These are phyloP conservation scores for Volucella zonaria DNA, from an alignment of 2,888 invertebrate genomes.

Conservation along the genomic window DNA sequence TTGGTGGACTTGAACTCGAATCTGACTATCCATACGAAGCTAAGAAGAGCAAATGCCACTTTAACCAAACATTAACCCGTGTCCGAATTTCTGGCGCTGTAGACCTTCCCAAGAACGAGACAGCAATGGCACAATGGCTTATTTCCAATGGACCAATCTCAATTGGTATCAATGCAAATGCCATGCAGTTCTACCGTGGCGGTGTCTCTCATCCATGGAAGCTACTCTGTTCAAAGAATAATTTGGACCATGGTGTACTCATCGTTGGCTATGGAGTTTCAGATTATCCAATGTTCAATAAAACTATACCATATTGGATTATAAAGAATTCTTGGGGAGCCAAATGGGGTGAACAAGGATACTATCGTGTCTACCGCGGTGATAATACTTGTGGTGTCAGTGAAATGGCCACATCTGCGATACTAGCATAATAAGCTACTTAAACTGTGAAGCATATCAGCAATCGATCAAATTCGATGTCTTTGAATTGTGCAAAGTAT, in stretches of 20 bases:
- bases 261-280: constrained; percentile 94
- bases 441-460: constrained; percentile 7
- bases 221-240: constrained; percentile 89
- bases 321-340: constrained; percentile 97
- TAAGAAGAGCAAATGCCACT: constrained; percentile 89
- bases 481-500: constrained; percentile 21
- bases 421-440: constrained; percentile 82
- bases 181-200: constrained; percentile 97
- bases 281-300: constrained; percentile 92
- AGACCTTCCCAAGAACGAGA: constrained; percentile 94
- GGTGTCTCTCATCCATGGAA: constrained; percentile 97
- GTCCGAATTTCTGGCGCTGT: constrained; percentile 91
- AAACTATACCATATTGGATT: constrained; percentile 93
- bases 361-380: constrained; percentile 96
- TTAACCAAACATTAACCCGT: constrained; percentile 85
- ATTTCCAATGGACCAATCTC: constrained; percentile 95
- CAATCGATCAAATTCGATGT: constrained; percentile 39
- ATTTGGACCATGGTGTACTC: constrained; percentile 96
- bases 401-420: constrained; percentile 93
- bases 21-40: constrained; percentile 96
- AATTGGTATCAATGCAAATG: constrained; percentile 97
- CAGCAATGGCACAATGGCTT: constrained; percentile 95
- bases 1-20: constrained; percentile 96
- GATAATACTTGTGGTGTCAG: constrained; percentile 96
- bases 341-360: constrained; percentile 96